phyloP scores from a whole-genome alignment of 2,888 invertebrate genomes.

The Meandrusa payeni region DNA sequence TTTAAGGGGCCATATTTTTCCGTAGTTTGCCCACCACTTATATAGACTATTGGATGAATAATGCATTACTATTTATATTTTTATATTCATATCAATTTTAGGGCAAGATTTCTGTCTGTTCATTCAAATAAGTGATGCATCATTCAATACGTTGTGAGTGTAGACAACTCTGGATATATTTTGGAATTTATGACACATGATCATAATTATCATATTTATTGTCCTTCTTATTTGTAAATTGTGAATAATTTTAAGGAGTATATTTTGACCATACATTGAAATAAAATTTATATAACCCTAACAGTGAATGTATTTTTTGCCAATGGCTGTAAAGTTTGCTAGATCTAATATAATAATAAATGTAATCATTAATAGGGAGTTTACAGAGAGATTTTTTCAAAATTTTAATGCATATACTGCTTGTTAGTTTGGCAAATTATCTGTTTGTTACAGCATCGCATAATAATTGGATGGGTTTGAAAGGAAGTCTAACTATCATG shows the following conservation, averaged over 20 bases:
- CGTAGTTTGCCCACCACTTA: no score
- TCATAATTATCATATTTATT: no score
- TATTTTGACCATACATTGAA: conserved; percentile 15
- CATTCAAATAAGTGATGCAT: no score
- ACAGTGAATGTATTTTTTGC: conserved; percentile 23
- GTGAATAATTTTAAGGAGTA: conserved; percentile 19
- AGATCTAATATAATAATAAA: no score
- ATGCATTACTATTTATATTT: background rate
- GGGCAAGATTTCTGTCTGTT: background rate
- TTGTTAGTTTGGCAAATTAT: conserved; percentile 26
- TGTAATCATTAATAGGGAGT: no score
- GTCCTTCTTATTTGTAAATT: conserved; percentile 9
- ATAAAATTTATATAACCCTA: conserved; percentile 18
- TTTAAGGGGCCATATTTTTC: no score
- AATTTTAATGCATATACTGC: conserved; percentile 12
- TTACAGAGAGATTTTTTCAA: no score
- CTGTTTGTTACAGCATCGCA: conserved; percentile 25
- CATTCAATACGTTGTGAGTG: no score
- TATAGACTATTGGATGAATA: no score
- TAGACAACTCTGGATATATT: no score
- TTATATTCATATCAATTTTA: background rate
- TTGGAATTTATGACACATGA: no score
- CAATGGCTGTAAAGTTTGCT: conserved; percentile 9
- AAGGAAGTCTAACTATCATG: conserved; percentile 23
- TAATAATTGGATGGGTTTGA: conserved; percentile 25